Conservation (phyloP, 1,140 invertebrate genomes). For the Pseudoatta argentina region DNA sequence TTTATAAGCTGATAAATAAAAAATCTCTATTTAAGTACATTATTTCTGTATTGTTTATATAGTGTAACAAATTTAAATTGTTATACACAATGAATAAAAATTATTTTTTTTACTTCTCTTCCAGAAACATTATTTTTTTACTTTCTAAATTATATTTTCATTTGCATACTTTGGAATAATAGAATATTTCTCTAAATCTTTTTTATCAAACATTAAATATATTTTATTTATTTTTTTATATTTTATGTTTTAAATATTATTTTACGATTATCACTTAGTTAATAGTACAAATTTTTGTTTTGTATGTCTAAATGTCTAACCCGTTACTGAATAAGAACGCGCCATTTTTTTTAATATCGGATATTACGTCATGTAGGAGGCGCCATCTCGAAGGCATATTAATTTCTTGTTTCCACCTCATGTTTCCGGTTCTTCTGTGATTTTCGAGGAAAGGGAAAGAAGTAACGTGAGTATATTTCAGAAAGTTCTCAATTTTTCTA, state of each 20-base stretch:
- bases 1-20: neutral
- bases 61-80: constrained; percentile 3
- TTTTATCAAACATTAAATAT: neutral
- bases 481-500: constrained; percentile 28
- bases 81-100: neutral
- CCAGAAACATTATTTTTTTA: neutral
- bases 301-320: neutral
- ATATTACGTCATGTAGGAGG: neutral
- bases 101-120: neutral
- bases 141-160: neutral
- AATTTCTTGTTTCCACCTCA: neutral
- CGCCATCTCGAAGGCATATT: neutral
- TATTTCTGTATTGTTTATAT: neutral
- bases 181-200: neutral
- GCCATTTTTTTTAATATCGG: constrained; percentile 42
- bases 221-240: neutral
- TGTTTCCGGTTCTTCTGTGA: constrained; percentile 72
- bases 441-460: constrained; percentile 52
- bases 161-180: neutral
- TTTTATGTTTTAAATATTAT: no score
- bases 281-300: neutral
- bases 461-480: constrained; percentile 72
- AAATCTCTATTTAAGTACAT: neutral
- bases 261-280: neutral
- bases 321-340: neutral